These are phyloP conservation scores for Onychostoma macrolepis DNA, from an alignment of 2,113 vertebrate species.

Conservation along the genomic window DNA sequence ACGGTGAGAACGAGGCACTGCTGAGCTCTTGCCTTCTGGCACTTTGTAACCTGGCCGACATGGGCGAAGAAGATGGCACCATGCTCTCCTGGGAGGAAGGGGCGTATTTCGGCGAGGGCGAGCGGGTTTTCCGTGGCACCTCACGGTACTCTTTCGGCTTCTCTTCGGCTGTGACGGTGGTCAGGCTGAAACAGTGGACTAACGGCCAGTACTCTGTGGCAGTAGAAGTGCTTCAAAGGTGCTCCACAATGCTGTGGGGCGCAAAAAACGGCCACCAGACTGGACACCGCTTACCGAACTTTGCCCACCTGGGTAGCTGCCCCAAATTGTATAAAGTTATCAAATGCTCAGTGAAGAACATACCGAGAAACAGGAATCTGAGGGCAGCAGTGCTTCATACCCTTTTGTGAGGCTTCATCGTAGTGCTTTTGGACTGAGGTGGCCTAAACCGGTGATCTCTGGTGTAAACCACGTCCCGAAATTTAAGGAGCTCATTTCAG, in stretches of 20 bases:
- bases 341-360: constrained; percentile 62
- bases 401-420: constrained; percentile 66
- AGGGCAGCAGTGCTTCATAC: constrained; percentile 73
- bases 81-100: constrained; percentile 69
- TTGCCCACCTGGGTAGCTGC: constrained; percentile 54
- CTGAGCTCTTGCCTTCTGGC: constrained; percentile 80
- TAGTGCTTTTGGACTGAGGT: constrained; percentile 17
- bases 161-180: constrained; percentile 66
- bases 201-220: constrained; percentile 67
- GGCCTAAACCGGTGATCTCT: constrained; percentile 7
- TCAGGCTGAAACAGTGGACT: constrained; percentile 66
- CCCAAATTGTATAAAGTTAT: constrained; percentile 65
- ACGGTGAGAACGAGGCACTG: constrained; percentile 74
- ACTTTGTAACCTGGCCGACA: constrained; percentile 82
- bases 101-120: constrained; percentile 53
- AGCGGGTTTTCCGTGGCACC: constrained; percentile 68
- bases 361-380: constrained; percentile 64
- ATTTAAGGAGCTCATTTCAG: constrained; percentile 39
- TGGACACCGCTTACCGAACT: constrained; percentile 50
- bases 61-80: constrained; percentile 75
- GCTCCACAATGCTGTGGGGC: constrained; percentile 69
- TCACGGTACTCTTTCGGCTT: constrained; percentile 63
- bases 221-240: constrained; percentile 73
- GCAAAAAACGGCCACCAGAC: constrained; percentile 56
- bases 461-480: not conserved